Evolutionary conservation across 2,113 vertebrate genomes (phyloP), one percentile per base, ranked within the genome.

Genomic region (Aleadryas rufinucha): DNA sequence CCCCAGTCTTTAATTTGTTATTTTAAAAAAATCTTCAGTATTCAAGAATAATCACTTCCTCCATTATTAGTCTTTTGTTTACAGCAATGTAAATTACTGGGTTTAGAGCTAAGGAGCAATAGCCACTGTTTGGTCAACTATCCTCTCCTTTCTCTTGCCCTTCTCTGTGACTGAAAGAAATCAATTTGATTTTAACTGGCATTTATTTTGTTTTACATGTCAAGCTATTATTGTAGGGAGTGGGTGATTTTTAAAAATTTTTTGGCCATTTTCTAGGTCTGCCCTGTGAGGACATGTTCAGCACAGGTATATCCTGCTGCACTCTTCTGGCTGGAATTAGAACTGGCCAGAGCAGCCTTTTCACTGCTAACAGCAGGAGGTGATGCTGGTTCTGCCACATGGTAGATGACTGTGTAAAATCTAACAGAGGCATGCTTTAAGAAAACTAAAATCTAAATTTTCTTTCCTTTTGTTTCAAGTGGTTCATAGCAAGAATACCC

Each of bases 291-390:
- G 37, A 76, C 39, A 11, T 10, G 13, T 68, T 79, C 69, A 82
- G 27, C 45, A 26, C 13, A 15, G 41, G 53, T 75, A 64, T 41
- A 13, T 64, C 39, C 64, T 89, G 93, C 95, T 96, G 94, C 95
- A 65, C 91, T 91, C 91, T 95, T 57, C 91, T 95, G 93, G 87
- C 37, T 85, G 89, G 63, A 91, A 80, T 84, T 64, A 91, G 87
- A 95, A 85, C 45, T 89, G 81, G 45, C 78, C 89, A 61, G 45
- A 61, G 22, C 57, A 83, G 69, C 45, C 27, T 64, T 61, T 59
- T 19, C 44, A 21, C 53, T 79, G 60, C 89, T 74, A 45, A 31
- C 37, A 63, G 22, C 1, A 0, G n/a, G 61, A 84, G 41, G 16
- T 17, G n/a, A 47, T 80, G 60, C 57, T 83, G 63, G 20, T 83